Base-by-base conservation (phyloP, 2,888 invertebrate genomes). In the Amblyteles armatorius region DNA sequence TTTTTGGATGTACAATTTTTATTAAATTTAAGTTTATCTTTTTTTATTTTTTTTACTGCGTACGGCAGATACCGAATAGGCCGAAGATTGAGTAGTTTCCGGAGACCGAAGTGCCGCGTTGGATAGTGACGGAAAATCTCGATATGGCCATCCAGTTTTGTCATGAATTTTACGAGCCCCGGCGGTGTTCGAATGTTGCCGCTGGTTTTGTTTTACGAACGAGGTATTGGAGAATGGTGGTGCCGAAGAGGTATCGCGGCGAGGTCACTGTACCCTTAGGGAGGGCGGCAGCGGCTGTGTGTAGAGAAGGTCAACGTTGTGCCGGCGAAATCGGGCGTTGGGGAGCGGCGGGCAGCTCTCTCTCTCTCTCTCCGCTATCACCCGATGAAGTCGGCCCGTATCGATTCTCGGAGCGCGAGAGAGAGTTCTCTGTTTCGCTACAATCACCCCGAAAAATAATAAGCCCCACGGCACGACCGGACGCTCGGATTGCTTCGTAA, bases 241-340 rank as follows among this genome's bases (percentile, higher is more conserved):
- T 33, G 19, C 4, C 13, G 19, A 9, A 63, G 57, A 63, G 29
- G 65, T 50, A 72, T 55, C 55, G 69, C 22, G 33, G 48, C 16
- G 82, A 82, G 82, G 78, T 82, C 84, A 84, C 68, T 82, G 84
- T 79, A 84, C 84, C 80, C 71, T 50, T 79, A 60, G 73, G 74
- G 73, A 79, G 65, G 55, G 72, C 78, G 72, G 57, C 22, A 16
- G 44, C 44, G 13, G 16, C 44, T 16, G 16, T 48, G 44, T 48
- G 44, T 48, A 80, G 84, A 79, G 85, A 85, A 85, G 85, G 85
- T 85, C 83, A 83, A 83, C 77, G 76, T 72, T 60, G 72, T 78
- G 74, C 36, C 67, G 11, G 74, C 44, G 55, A 50, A 80, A 71
- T 68, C 76, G 83, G 72, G 72, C 69, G 72, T 68, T 78, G 52